Percentiles rank a stretch among this genome's conserved stretches.
Evolutionary conservation across 2,888 invertebrate genomes (phyloP).

Genomic region (Erebia palarica): DNA sequence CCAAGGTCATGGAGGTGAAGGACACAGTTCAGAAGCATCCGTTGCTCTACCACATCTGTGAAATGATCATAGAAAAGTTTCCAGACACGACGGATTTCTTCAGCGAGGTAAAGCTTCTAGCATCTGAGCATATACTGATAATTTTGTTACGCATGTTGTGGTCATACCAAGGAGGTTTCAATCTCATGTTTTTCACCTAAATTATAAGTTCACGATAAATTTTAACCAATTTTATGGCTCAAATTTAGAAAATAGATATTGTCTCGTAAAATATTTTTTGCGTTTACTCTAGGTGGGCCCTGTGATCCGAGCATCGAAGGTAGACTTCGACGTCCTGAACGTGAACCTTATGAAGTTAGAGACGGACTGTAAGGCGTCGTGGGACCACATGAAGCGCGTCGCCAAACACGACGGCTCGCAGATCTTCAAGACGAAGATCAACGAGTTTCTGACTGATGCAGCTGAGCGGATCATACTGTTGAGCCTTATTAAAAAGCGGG

Average conservation of each 20-base stretch:
- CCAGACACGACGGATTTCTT: constrained; percentile 98
- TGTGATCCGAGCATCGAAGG: constrained; percentile 94
- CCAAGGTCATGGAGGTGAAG: constrained; percentile 99
- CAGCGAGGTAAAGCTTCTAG: constrained; percentile 89
- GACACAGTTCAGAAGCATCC: constrained; percentile 99
- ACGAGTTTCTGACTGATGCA: constrained; percentile 97
- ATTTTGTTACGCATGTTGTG: neutral
- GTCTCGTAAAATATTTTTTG: too few species aligned
- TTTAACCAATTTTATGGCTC: too few species aligned
- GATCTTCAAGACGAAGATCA: constrained; percentile 94
- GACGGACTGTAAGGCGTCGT: constrained; percentile 97
- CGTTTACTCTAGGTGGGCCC: constrained; percentile 86
- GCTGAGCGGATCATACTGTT: constrained; percentile 98
- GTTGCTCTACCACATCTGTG: constrained; percentile 97
- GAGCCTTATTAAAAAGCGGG: constrained; percentile 94
- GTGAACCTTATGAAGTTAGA: constrained; percentile 94
- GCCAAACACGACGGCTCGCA: constrained; percentile 97
- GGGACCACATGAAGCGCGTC: constrained; percentile 97
- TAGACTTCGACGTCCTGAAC: constrained; percentile 96
- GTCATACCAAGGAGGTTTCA: neutral
- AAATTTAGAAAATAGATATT: too few species aligned
- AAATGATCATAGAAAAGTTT: constrained; percentile 98
- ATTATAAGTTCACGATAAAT: too few species aligned
- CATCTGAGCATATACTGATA: neutral
- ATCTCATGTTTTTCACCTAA: too few species aligned